Percentiles rank a stretch among this genome's conserved stretches.
These are phyloP conservation scores for Arenaria interpres DNA, from an alignment of 2,113 vertebrate genomes.

Conservation along the genomic window DNA sequence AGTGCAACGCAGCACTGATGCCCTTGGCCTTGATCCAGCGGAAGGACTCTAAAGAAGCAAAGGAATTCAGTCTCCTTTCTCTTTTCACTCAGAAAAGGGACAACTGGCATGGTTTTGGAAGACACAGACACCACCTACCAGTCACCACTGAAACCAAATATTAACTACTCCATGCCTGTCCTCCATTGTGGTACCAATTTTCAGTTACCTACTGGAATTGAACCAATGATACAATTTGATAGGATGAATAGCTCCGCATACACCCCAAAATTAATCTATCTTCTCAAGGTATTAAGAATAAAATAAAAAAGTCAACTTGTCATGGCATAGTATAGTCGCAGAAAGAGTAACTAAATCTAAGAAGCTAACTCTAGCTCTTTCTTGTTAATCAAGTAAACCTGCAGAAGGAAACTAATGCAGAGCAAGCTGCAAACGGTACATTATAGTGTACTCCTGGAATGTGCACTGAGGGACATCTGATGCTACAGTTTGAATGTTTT, in stretches of 20 bases:
- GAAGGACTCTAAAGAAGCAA: background rate
- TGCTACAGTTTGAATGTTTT: background rate
- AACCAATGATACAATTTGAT: background rate
- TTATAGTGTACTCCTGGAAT: background rate
- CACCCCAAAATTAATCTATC: background rate
- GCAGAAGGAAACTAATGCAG: background rate
- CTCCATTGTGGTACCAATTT: background rate
- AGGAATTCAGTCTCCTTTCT: background rate
- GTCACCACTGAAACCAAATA: background rate
- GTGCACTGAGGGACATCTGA: background rate
- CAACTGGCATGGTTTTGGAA: background rate
- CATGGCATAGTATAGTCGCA: background rate
- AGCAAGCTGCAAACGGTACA: background rate
- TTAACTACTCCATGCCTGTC: background rate
- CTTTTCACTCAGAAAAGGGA: background rate
- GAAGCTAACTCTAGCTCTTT: background rate
- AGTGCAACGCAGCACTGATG: background rate
- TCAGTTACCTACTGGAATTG: background rate
- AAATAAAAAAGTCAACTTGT: background rate
- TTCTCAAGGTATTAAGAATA: background rate
- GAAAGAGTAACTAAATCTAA: background rate
- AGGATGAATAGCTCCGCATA: background rate
- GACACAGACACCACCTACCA: background rate
- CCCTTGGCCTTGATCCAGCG: background rate
- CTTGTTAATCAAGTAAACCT: background rate